Evolutionary conservation across 2,113 vertebrate species (phyloP).

Genomic region (Cynoglossus semilaevis): DNA sequence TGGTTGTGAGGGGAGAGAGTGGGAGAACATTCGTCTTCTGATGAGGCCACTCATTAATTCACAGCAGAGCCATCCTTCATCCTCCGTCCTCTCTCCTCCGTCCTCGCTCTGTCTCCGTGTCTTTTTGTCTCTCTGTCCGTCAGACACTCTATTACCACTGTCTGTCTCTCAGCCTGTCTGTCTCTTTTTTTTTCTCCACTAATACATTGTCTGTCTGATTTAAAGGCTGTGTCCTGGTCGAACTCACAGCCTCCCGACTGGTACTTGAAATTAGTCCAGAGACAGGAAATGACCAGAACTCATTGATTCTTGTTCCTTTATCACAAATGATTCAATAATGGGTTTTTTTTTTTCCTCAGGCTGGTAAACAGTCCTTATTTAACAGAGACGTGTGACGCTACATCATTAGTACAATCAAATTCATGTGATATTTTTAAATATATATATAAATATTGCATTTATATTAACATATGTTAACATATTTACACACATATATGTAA

Average conservation of each 20-base stretch:
- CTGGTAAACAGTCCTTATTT: too few species aligned
- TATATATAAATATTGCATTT: too few species aligned
- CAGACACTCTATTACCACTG: constrained; percentile 24
- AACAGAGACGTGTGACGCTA: too few species aligned
- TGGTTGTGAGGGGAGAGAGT: constrained; percentile 59
- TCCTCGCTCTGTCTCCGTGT: too few species aligned
- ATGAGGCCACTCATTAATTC: constrained; percentile 72
- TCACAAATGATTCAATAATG: too few species aligned
- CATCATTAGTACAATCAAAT: too few species aligned
- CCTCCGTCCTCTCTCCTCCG: constrained; percentile 55
- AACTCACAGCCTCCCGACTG: background rate
- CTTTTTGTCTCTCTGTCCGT: constrained; percentile 57
- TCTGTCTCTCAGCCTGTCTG: constrained; percentile 5
- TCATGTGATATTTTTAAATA: too few species aligned
- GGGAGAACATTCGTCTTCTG: constrained; percentile 66
- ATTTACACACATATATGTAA: too few species aligned
- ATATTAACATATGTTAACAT: too few species aligned
- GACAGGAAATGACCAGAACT: background rate
- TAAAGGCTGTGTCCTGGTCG: background rate
- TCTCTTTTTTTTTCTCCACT: constrained; percentile 2
- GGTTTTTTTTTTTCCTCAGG: too few species aligned
- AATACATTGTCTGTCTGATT: background rate
- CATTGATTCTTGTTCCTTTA: too few species aligned
- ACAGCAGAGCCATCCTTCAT: constrained; percentile 58
- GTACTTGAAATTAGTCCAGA: background rate